Evolutionary conservation across 1,140 invertebrate genomes (phyloP).

Genomic region (Zaprionus gabonicus): DNA sequence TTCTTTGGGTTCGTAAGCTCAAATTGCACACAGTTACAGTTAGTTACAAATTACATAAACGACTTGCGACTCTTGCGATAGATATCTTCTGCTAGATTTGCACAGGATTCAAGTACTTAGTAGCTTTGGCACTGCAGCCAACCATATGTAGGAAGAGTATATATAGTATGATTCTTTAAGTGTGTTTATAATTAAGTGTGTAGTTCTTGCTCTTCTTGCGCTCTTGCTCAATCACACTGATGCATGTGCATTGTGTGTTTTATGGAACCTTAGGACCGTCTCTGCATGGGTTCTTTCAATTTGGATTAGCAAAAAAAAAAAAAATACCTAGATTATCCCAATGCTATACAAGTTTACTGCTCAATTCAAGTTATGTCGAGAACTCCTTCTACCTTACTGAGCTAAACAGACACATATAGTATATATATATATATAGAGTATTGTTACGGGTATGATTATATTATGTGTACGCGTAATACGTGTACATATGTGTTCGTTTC

Average conservation of each 20-base stretch:
- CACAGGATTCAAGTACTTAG: slow-evolving; percentile 9
- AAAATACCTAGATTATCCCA: slow-evolving; percentile 4
- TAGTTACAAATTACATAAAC: background rate
- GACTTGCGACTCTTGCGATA: background rate
- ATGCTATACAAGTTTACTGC: background rate
- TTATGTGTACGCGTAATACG: background rate
- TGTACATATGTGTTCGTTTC: background rate
- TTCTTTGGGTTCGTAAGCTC: slow-evolving; percentile 59
- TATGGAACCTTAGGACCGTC: slow-evolving; percentile 53
- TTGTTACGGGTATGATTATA: background rate
- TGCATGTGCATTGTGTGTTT: slow-evolving; percentile 4
- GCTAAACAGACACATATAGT: background rate
- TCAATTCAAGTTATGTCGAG: background rate
- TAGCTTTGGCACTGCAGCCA: slow-evolving; percentile 13
- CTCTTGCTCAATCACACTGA: slow-evolving; percentile 8
- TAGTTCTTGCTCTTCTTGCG: background rate
- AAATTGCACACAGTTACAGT: slow-evolving; percentile 65
- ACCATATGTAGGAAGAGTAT: background rate
- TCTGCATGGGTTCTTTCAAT: slow-evolving; percentile 19
- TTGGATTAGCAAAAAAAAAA: slow-evolving; percentile 13
- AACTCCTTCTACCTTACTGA: background rate
- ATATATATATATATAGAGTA: background rate
- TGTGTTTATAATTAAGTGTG: slow-evolving; percentile 32
- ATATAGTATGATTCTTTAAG: slow-evolving; percentile 41
- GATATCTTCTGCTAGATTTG: background rate